These are phyloP conservation scores for Heliopora coerulea DNA, from an alignment of 92 coral and sea anemone genomes.

Conservation along the genomic window DNA sequence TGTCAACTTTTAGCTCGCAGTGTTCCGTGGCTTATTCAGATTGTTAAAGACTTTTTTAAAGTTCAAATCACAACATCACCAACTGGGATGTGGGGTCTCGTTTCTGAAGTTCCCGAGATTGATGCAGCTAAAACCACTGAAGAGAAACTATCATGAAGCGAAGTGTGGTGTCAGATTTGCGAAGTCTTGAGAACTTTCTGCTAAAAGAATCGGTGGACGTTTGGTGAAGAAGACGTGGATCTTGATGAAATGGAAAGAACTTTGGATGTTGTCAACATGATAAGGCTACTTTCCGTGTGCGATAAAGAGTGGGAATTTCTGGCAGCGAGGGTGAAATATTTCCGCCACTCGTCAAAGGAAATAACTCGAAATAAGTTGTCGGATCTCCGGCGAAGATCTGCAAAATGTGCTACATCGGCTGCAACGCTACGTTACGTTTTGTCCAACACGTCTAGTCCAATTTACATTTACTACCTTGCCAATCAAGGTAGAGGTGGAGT, in stretches of 20 bases:
- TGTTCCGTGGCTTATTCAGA: slow-evolving; percentile 13
- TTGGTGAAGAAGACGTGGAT: slow-evolving; percentile 1
- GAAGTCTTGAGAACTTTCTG: slow-evolving; percentile 1
- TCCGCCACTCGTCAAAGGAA: not conserved
- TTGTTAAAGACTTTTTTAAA: slow-evolving; percentile 22
- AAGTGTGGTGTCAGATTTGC: not conserved
- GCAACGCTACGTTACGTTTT: slow-evolving; percentile 9
- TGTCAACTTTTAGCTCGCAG: not conserved
- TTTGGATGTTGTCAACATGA: not conserved
- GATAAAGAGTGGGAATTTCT: slow-evolving; percentile 9
- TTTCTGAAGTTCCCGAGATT: not conserved
- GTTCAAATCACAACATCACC: not conserved
- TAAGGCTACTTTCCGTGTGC: not conserved
- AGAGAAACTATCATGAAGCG: not conserved
- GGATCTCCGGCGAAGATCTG: not conserved
- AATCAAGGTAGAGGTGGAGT: not conserved
- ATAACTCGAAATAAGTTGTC: not conserved
- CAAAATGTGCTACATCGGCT: slow-evolving; percentile 1
- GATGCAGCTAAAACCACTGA: not conserved
- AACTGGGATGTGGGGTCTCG: not conserved
- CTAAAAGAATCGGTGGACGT: not conserved
- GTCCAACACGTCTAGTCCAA: slow-evolving; percentile 6
- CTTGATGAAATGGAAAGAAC: not conserved
- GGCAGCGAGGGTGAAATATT: slow-evolving; percentile 1
- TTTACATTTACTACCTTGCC: not conserved